Conservation (phyloP, 2,113 vertebrate genomes). For the Ginglymostoma cirratum region DNA sequence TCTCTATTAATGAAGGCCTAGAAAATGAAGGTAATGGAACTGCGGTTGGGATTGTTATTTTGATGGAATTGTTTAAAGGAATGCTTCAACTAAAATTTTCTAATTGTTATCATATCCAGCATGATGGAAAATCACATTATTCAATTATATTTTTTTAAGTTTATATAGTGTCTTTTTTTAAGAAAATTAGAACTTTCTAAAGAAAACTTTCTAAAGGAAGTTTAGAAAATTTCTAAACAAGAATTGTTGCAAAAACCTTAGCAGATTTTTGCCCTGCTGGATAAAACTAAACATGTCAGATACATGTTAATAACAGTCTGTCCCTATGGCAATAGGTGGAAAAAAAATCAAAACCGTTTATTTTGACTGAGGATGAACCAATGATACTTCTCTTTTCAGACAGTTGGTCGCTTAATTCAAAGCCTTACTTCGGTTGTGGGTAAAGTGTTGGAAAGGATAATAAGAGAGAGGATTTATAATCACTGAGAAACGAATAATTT, state of each 20-base stretch:
- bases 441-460: too few relatives aligned
- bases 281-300: background rate
- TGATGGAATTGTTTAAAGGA: too few relatives aligned
- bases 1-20: constrained; percentile 51
- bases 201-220: too few relatives aligned
- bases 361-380: background rate
- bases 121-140: background rate
- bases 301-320: background rate
- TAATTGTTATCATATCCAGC: background rate
- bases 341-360: background rate
- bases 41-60: background rate
- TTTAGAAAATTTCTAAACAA: background rate
- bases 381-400: background rate
- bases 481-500: too few relatives aligned
- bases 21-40: constrained; percentile 43
- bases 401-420: background rate
- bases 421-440: too few relatives aligned
- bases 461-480: too few relatives aligned
- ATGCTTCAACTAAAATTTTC: background rate
- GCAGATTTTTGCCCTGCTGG: background rate
- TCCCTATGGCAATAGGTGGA: background rate
- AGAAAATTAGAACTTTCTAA: too few relatives aligned
- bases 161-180: background rate
- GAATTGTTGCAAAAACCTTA: background rate
- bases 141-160: background rate